These are phyloP conservation scores for Stylophora pistillata DNA, from an alignment of 64 coral and sea anemone species.

Conservation along the genomic window DNA sequence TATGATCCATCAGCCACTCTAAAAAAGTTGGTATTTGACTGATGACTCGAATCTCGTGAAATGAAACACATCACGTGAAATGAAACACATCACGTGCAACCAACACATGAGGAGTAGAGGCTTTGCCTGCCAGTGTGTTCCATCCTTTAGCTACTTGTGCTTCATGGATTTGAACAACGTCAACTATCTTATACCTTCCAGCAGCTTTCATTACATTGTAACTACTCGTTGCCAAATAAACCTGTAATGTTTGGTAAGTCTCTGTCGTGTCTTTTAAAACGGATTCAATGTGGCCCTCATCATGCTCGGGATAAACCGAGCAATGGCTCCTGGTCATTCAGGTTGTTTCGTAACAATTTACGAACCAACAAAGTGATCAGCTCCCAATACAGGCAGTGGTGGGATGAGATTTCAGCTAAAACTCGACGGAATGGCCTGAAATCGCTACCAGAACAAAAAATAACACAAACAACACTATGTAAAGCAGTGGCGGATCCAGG, in stretches of 20 bases:
- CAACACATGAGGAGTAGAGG: conserved; percentile 46
- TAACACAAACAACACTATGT: too few species aligned
- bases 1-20: conserved; percentile 25
- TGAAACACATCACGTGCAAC: conserved; percentile 46
- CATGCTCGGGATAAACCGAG: conserved; percentile 28
- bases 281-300: conserved; percentile 9
- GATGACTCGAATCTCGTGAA: conserved; percentile 36
- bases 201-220: neutral
- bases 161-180: conserved; percentile 2
- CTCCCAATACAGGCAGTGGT: too few species aligned
- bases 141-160: conserved; percentile 18
- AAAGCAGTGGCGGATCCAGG: too few species aligned
- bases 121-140: conserved; percentile 15
- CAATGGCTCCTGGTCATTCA: too few species aligned
- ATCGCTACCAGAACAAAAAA: too few species aligned
- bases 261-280: conserved; percentile 41
- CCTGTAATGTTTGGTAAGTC: conserved; percentile 18
- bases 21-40: conserved; percentile 46
- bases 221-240: conserved; percentile 11
- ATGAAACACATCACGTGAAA: too few species aligned
- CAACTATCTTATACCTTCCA: conserved; percentile 8
- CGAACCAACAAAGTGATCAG: too few species aligned
- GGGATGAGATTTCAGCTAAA: too few species aligned
- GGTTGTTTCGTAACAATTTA: too few species aligned
- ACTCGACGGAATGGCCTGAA: too few species aligned